Base-by-base conservation (phyloP, 2,113 vertebrate species). In the Mobula hypostoma region DNA sequence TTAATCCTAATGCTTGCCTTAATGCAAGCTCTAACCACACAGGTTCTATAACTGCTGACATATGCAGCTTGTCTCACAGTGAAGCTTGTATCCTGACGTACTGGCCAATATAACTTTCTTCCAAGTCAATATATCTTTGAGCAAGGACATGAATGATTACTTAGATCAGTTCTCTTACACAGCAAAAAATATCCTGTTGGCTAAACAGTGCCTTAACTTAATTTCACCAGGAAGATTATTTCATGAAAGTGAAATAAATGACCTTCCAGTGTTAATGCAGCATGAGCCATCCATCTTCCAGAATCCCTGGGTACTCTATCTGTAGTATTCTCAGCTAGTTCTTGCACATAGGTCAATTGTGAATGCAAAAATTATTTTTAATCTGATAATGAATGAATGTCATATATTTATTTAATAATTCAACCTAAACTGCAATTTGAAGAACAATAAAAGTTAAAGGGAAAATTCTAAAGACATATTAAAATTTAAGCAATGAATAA, bases 51-150 rank as follows among this genome's bases (percentile, higher is more conserved):
- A 83, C 90, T n/a, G 36, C 21, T 66, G 94, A 94, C 40, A 95
- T 6, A 19, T 94, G 63, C 61, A 95, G 72, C 32, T 61, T 95
- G 95, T 29, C 94, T 94, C 27, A 74, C 95, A 36, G 70, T 74
- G 72, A 94, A 95, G 12, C 56, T 94, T 94, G 76, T 94, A 88
- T 78, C 56, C 36, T 95, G 94, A 94, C 40, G 70, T 94, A 66
- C 36, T 95, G 91, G 95, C 21, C 72, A 74, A 21, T 85, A 90
- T 78, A 68, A 19, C 94, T 95, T 95, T 36, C 90, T 80, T 95
- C 56, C 32, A 85, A 92, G 19, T 94, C 61, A 79, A 93, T 72
- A 85, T 11, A 5, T 94, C 94, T 96, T 92, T 70, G 95, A 79
- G 95, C 5, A 92, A 94, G 93, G 95, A 94, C 1, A 17, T 27